Conservation (phyloP, 37 sponge, comb jelly and placozoan species). For the Petrosia ficiformis region DNA sequence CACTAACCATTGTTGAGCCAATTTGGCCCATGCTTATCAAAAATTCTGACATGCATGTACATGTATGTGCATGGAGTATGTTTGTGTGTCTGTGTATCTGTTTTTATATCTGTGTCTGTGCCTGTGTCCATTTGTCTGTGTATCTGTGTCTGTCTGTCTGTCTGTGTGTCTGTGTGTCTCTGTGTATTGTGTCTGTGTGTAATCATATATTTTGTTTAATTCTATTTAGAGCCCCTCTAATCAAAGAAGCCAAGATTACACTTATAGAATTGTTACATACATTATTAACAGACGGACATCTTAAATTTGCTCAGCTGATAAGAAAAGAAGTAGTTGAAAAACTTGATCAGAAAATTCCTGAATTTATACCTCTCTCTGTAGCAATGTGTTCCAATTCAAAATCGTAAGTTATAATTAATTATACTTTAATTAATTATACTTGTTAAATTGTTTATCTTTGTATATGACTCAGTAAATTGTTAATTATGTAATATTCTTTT, state of each 20-base stretch:
- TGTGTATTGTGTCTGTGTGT: background rate
- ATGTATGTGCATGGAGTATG: too few relatives aligned
- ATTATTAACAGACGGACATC: constrained; percentile 58
- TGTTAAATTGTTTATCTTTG: too few relatives aligned
- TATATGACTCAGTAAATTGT: too few relatives aligned
- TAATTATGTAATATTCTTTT: too few relatives aligned
- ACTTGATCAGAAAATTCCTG: constrained; percentile 8
- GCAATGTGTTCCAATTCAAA: background rate
- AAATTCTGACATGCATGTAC: too few relatives aligned
- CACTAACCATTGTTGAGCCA: too few relatives aligned
- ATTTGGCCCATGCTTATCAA: too few relatives aligned
- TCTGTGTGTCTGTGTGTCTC: background rate
- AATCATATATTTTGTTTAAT: background rate
- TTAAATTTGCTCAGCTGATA: constrained; percentile 76
- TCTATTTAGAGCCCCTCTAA: constrained; percentile 31
- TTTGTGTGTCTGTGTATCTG: too few relatives aligned
- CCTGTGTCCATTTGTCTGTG: too few relatives aligned
- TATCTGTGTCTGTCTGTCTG: too few relatives aligned
- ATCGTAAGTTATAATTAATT: background rate
- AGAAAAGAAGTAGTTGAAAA: constrained; percentile 57
- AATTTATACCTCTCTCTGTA: background rate
- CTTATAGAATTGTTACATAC: constrained; percentile 55
- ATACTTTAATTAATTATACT: too few relatives aligned
- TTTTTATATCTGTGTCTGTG: too few relatives aligned
- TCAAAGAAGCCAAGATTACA: constrained; percentile 43